Percentiles rank a stretch among this genome's conserved stretches.
phyloP scores from a whole-genome alignment of 2,113 vertebrate species.

The Chloebia gouldiae region DNA sequence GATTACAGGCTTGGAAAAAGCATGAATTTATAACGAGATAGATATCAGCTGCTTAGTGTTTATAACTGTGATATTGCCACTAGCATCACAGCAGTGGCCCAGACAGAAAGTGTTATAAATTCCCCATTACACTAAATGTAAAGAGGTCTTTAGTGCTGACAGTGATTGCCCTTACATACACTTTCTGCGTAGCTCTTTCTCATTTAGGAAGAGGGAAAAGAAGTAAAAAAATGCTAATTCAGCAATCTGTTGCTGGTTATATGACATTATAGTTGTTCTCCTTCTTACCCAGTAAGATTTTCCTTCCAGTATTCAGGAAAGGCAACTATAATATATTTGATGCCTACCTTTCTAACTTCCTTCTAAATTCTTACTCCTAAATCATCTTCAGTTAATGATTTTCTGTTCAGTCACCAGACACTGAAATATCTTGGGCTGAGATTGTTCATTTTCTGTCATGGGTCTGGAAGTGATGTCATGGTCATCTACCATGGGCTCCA shows the following conservation, averaged over 20 bases:
- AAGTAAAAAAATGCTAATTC: neutral
- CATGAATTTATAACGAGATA: neutral
- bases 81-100: neutral
- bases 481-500: neutral
- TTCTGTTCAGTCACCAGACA: neutral
- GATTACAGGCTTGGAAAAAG: constrained; percentile 3
- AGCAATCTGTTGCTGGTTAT: neutral
- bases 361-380: neutral
- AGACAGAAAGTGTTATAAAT: neutral
- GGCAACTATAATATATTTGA: accelerated
- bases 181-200: neutral
- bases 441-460: neutral
- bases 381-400: neutral
- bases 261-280: neutral
- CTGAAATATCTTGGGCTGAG: neutral
- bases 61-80: neutral
- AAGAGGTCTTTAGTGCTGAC: neutral
- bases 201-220: neutral
- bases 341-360: neutral
- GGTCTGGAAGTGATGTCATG: neutral
- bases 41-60: neutral
- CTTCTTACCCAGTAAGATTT: neutral
- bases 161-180: neutral
- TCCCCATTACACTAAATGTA: neutral
- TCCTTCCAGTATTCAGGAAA: neutral